Base-by-base conservation (phyloP, 2,113 vertebrate species). In the Urocitellus parryii region DNA sequence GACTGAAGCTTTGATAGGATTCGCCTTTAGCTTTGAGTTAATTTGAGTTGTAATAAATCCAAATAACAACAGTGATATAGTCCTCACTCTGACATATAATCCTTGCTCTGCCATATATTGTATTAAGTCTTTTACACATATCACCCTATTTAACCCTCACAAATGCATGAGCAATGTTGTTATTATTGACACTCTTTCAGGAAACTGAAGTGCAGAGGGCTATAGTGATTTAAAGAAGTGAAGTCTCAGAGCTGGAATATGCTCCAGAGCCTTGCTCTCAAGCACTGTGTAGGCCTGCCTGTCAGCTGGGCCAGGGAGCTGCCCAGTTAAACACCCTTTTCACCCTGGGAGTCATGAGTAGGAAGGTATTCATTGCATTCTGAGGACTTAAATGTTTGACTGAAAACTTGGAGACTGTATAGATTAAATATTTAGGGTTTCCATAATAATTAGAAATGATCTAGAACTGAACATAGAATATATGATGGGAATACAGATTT, bases 11-110 rank as follows among this genome's bases (percentile, higher is more conserved):
- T 77, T 70, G 77, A 80, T 17, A 74, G 76, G 53, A 77, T 25
- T 96, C 73, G 82, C 25, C 4, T 89, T 88, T 70, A 95, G 34
- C 51, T 77, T 63, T 88, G 85, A 74, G 29, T 90, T 58, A 68
- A 80, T 94, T 70, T 90, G 84, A 29, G 4, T 94, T 91, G 9
- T 45, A 34, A 61, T 58, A 83, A 85, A 80, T 84, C 27, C 17
- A 86, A 87, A 53, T 56, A 91, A 95, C 25, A 95, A 68, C 7
- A 37, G 22, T 16, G 83, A 53, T 61, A 70, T 58, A 58, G 20
- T 53, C 51, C 51, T 53, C 17, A 53, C 29, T 58, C 29, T 77
- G 9, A 0, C 17, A 12, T 61, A 70, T 58, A 58, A 6, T 53
- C 16, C 51, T 53, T 53, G 14, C 29, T 58, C 29, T 77, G 9